A percentile compares a stretch with the other conserved stretches of the same genome.
These are phyloP conservation scores for Thaleichthys pacificus DNA, from an alignment of 2,797 vertebrate genomes.

Conservation along the genomic window DNA sequence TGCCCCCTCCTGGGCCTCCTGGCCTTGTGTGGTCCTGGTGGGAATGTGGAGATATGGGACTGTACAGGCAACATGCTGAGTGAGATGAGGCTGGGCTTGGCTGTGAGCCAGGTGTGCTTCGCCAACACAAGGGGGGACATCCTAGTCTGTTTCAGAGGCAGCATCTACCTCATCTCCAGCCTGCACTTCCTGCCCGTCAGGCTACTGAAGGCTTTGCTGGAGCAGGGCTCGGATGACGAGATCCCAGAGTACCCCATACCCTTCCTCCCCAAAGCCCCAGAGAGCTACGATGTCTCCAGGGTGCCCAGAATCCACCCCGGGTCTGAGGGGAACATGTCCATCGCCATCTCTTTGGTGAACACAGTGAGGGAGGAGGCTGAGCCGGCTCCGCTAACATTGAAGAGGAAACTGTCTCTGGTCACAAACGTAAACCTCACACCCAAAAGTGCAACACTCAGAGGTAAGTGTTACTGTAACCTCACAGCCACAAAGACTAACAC, in stretches of 20 bases:
- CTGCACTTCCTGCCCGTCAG: conserved; percentile 44
- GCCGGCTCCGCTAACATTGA: not conserved
- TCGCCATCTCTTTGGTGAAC: not conserved
- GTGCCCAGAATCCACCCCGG: conserved; percentile 45
- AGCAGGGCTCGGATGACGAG: conserved; percentile 45
- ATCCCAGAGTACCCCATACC: conserved; percentile 41
- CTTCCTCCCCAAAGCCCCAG: conserved; percentile 54
- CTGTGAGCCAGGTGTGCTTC: conserved; percentile 64
- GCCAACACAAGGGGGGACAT: conserved; percentile 62
- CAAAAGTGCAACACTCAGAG: not conserved
- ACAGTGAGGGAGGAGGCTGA: no score
- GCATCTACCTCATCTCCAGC: conserved; percentile 60
- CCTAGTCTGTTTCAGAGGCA: conserved; percentile 54
- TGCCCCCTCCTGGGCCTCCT: conserved; percentile 55
- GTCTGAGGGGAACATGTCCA: not conserved
- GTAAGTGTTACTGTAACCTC: not conserved
- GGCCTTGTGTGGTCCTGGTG: conserved; percentile 46
- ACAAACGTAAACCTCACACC: not conserved
- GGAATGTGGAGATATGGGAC: conserved; percentile 58
- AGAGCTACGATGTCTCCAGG: conserved; percentile 49
- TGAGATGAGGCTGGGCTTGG: conserved; percentile 52
- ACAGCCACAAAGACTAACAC: not conserved
- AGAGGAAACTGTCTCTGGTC: not conserved
- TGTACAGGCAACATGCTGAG: conserved; percentile 53
- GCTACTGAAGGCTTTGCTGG: conserved; percentile 33